Evolutionary conservation across 1,140 invertebrate species (phyloP).

Genomic region (Anthonomus grandis): DNA sequence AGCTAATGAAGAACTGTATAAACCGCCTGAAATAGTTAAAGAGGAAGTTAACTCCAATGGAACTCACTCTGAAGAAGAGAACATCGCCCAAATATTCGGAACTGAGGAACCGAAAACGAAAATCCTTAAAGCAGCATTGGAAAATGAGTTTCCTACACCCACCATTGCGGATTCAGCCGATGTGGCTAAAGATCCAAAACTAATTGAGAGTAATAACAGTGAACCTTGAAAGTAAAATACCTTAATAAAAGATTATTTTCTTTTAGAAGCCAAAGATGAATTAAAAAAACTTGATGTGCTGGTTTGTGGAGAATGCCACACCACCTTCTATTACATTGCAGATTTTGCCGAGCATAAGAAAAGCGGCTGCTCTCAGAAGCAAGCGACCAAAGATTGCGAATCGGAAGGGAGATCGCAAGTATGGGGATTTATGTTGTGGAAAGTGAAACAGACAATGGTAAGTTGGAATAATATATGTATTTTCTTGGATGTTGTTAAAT

Average conservation of each 20-base stretch:
- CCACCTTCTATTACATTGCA: constrained; percentile 74
- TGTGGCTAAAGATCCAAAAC: constrained; percentile 31
- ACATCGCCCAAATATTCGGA: constrained; percentile 12
- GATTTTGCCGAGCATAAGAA: constrained; percentile 70
- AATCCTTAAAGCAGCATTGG: neutral
- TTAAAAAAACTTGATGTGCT: constrained; percentile 71
- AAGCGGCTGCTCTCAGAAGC: constrained; percentile 56
- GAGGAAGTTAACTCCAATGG: neutral
- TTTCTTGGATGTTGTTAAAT: too few species aligned
- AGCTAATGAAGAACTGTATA: neutral
- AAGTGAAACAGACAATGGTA: constrained; percentile 56
- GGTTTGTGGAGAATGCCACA: constrained; percentile 75
- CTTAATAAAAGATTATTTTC: constrained; percentile 11
- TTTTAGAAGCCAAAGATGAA: constrained; percentile 68
- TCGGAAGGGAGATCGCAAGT: constrained; percentile 74
- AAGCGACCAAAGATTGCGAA: constrained; percentile 27
- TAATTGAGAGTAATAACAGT: constrained; percentile 40
- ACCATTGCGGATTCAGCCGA: constrained; percentile 24
- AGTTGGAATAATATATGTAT: neutral
- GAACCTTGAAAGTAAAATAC: constrained; percentile 6
- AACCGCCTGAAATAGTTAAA: neutral
- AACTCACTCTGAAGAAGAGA: constrained; percentile 11
- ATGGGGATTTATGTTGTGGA: constrained; percentile 81
- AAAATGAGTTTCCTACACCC: neutral
- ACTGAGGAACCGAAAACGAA: neutral